These are phyloP conservation scores for Notoglanidium macrostoma DNA, from an alignment of 2,797 vertebrate genomes.

Conservation along the genomic window DNA sequence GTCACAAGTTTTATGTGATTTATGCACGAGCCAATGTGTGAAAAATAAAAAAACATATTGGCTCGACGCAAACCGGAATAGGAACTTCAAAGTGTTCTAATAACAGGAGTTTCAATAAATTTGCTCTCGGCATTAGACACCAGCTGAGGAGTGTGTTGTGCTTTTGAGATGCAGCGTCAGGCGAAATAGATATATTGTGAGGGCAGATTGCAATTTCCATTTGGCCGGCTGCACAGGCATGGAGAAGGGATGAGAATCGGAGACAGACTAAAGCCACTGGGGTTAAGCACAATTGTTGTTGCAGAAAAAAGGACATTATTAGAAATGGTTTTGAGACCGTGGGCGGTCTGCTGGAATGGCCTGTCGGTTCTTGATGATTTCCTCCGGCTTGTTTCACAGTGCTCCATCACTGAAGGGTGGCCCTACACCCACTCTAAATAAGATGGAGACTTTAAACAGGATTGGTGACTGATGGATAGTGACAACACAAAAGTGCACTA, in stretches of 20 bases:
- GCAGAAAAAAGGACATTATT: conserved; percentile 76
- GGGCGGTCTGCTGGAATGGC: conserved; percentile 73
- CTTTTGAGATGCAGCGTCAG: conserved; percentile 39
- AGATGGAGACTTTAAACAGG: conserved; percentile 32
- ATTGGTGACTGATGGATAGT: not conserved
- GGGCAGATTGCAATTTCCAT: conserved; percentile 47
- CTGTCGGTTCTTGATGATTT: conserved; percentile 71
- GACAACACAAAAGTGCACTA: conserved; percentile 16
- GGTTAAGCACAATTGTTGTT: conserved; percentile 81
- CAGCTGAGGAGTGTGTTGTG: conserved; percentile 21
- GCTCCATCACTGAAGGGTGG: conserved; percentile 50
- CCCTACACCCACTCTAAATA: conserved; percentile 30
- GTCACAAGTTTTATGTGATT: conserved; percentile 25
- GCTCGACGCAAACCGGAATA: conserved; percentile 31
- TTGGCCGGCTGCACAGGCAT: conserved; percentile 41
- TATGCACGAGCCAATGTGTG: conserved; percentile 2
- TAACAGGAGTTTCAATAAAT: conserved; percentile 35
- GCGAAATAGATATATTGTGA: conserved; percentile 40
- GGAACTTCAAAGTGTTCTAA: conserved; percentile 21
- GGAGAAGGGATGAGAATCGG: conserved; percentile 72
- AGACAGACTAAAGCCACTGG: conserved; percentile 74
- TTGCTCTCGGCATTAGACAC: conserved; percentile 35
- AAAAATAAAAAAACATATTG: not conserved
- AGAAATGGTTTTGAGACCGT: conserved; percentile 76
- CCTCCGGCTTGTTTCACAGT: conserved; percentile 56